Base-by-base conservation (phyloP, 1,140 invertebrate genomes). In the Octopus bimaculoides region DNA sequence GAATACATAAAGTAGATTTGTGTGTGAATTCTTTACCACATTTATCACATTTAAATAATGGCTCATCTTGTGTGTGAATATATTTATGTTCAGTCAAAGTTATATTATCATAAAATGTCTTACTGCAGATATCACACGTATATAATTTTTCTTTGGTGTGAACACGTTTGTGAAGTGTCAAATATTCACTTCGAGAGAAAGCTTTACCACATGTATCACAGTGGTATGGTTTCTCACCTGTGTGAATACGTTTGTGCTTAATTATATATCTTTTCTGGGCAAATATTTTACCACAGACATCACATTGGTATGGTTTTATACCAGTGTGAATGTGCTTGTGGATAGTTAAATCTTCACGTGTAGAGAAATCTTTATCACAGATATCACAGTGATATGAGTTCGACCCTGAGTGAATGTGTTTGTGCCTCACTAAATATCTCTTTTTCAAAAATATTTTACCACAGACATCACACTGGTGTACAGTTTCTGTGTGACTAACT, bases 21-120 rank as follows among this genome's bases (percentile, higher is more conserved):
- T 83, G 81, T 56, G 77, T 75, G 73, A 99, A 99, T 83, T 96
- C 93, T 91, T 99, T 99, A 85, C 97, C 93, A 92, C 98, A 99
- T 41, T 41, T 41, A 41, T 41, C 26, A 41, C 26, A 41, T 41
- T 41, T 41, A 41, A 41, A 41, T 41, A 41, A 41, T 41, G 26
- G 26, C 26, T 41, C 3, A 41, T 41, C 26, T 41, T 41, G 1
- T 41, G 26, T 41, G 1, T 41, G 26, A 41, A 41, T 41, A 41
- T 3, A 41, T 41, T 41, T 41, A 41, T 41, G 26, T 41, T 41
- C 26, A 41, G 26, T 41, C 26, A 41, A 41, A 41, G 26, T 41
- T 41, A 41, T 41, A 41, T 41, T 41, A 41, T 41, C 26, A 41
- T 1, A 41, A 41, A 41, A 41, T 41, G 26, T 41, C 26, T 41